phyloP scores from a whole-genome alignment of 2,797 vertebrate species.

The Lophotriccus pileatus region DNA sequence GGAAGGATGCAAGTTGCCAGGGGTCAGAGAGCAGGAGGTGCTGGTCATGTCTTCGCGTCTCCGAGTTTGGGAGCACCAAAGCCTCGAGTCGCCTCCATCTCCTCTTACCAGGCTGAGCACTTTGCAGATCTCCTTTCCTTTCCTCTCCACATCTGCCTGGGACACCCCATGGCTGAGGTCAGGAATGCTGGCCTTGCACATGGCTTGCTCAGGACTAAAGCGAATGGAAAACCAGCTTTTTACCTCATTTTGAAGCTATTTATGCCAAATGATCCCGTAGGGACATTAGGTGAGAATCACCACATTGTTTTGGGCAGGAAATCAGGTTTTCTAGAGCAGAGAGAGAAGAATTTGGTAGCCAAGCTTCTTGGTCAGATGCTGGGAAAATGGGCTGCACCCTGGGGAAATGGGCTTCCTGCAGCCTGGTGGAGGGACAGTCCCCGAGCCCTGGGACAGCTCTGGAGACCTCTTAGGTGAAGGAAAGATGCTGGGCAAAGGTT shows the following conservation, averaged over 20 bases:
- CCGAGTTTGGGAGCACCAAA: background rate
- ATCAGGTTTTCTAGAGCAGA: background rate
- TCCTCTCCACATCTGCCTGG: background rate
- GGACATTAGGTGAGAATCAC: background rate
- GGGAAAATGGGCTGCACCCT: rapidly evolving
- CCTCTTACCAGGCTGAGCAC: background rate
- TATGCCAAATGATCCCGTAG: background rate
- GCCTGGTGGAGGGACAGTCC: background rate
- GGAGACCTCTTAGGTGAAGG: background rate
- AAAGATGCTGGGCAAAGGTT: background rate
- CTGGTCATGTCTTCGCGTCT: background rate
- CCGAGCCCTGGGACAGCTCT: background rate
- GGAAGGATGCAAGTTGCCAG: background rate
- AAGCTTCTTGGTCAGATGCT: background rate
- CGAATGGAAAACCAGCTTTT: background rate
- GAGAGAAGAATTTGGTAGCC: background rate
- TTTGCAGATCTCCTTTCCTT: background rate
- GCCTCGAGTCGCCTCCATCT: rapidly evolving
- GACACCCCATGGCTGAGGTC: background rate
- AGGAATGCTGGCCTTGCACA: background rate
- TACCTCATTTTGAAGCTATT: background rate
- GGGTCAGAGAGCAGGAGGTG: background rate
- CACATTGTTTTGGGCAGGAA: background rate
- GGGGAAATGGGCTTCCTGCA: background rate
- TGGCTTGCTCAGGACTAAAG: background rate